Base-by-base conservation (phyloP, 2,797 vertebrate genomes). In the Pampus argenteus region DNA sequence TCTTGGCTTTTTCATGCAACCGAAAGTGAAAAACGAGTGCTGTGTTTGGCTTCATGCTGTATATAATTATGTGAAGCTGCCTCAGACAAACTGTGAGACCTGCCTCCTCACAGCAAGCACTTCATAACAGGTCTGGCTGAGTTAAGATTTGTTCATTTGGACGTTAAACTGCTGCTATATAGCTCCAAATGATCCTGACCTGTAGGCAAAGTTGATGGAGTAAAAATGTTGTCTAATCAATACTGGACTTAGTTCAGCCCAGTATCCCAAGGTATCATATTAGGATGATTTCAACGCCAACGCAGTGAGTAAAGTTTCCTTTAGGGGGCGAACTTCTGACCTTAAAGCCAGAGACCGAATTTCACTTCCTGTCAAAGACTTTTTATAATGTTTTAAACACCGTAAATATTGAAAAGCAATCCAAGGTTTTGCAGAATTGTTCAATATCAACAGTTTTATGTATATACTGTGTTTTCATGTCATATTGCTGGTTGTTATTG, bases 121-220 rank as follows among this genome's bases (percentile, higher is more conserved):
- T 78, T 73, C 67, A 66, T 54, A 56, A 69, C 51, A 49, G 55
- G 29, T 83, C 49, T 20, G 26, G 60, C 58, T 57, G 61, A 71
- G 66, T 64, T 25, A 31, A 9, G 38, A 34, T 68, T 78, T 47
- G n/a, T n/a, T n/a, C n/a, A 6, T 38, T 29, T 58, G 57, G 38
- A 49, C 4, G 18, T 56, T 47, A 18, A 18, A 38, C 29, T 59
- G 6, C 42, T 58, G 36, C 14, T n/a, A 7, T 8, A 58, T 6
- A 22, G 40, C 15, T 52, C 34, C 17, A 47, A 28, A 23, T 9
- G 7, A 58, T 15, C 23, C 26, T 4, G 2, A 28, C 22, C 45
- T 25, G 20, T 31, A 34, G 47, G 48, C 8, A 20, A 50, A 45
- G 17, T 17, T 3, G 17, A 71, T 26, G 0, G 6, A 50, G 34